phyloP scores from a whole-genome alignment of 2,797 vertebrate species.

The Sebastes nivosus region DNA sequence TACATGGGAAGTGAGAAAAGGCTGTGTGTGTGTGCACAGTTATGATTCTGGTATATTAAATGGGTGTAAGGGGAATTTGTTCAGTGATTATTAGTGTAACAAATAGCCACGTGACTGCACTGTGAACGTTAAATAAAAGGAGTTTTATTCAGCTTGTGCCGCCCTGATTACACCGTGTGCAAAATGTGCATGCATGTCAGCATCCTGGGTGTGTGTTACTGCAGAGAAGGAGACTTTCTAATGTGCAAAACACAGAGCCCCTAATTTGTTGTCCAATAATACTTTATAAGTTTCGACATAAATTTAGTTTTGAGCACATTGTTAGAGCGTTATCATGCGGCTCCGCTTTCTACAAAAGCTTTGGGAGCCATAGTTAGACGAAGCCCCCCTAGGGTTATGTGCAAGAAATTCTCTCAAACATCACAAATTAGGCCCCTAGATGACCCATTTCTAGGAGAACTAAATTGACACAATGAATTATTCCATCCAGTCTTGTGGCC shows the following conservation, averaged over 20 bases:
- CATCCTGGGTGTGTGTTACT: neutral
- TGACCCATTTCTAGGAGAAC: constrained; percentile 74
- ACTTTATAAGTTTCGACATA: constrained; percentile 41
- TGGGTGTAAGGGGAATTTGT: neutral
- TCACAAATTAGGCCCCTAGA: constrained; percentile 76
- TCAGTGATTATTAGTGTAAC: neutral
- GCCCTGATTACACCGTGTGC: neutral
- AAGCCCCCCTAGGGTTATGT: constrained; percentile 50
- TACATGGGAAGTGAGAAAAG: constrained; percentile 27
- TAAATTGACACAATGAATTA: constrained; percentile 80
- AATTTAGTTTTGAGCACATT: constrained; percentile 49
- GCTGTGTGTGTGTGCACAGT: neutral
- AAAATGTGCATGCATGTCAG: neutral
- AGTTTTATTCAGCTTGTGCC: neutral
- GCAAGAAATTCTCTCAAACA: constrained; percentile 60
- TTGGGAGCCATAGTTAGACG: constrained; percentile 45
- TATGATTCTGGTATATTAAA: constrained; percentile 6
- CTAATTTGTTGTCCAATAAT: constrained; percentile 51
- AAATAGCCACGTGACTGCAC: neutral
- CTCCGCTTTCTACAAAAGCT: constrained; percentile 50
- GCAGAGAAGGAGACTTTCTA: neutral
- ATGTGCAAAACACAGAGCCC: constrained; percentile 15
- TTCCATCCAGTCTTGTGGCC: constrained; percentile 67
- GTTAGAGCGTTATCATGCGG: constrained; percentile 50
- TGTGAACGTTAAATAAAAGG: neutral